Evolutionary conservation across 2,797 vertebrate genomes (phyloP).

Genomic region (Helicolenus hilgendorfi): DNA sequence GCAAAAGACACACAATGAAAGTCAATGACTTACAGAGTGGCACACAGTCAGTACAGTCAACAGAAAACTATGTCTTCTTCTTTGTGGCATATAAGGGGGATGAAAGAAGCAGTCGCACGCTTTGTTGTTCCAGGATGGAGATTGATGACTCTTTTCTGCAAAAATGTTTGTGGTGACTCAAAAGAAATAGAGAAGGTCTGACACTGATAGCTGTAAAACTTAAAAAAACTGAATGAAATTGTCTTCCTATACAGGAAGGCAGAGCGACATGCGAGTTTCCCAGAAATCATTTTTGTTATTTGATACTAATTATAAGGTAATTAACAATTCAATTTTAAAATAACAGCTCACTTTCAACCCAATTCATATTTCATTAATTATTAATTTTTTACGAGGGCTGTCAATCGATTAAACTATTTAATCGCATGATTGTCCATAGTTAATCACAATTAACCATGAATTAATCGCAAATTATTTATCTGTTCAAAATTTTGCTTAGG

Average conservation of each 20-base stretch:
- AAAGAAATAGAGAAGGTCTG: neutral
- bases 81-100: slow-evolving; percentile 46
- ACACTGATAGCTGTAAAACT: neutral
- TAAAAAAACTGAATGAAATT: neutral
- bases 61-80: slow-evolving; percentile 57
- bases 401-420: too few species aligned
- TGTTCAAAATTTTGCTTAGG: too few species aligned
- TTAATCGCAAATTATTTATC: too few species aligned
- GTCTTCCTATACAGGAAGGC: too few species aligned
- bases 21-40: slow-evolving; percentile 65
- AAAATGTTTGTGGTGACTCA: slow-evolving; percentile 15
- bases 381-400: too few species aligned
- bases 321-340: neutral
- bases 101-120: slow-evolving; percentile 10
- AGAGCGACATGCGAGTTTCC: neutral
- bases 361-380: neutral
- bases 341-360: neutral
- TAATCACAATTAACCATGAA: too few species aligned
- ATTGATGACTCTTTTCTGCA: slow-evolving; percentile 22
- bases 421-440: too few species aligned
- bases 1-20: slow-evolving; percentile 66
- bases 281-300: neutral
- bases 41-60: slow-evolving; percentile 58
- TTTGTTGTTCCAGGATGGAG: slow-evolving; percentile 56
- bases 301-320: neutral